phyloP scores from a whole-genome alignment of 2,797 vertebrate species.

The Sebastes vulpes region DNA sequence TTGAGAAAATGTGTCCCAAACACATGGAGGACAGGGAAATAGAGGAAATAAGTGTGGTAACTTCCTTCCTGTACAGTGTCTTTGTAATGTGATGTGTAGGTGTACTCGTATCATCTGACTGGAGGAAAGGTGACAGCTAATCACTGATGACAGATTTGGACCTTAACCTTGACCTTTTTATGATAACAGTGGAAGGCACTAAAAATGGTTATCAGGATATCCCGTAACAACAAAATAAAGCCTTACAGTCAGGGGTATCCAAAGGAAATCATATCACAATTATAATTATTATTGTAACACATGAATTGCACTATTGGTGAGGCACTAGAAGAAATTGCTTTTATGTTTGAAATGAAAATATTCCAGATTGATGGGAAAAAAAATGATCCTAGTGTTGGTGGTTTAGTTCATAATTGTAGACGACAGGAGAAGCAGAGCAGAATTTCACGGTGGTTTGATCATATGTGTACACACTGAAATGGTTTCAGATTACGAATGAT shows the following conservation, averaged over 20 bases:
- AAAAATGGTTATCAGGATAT: background rate
- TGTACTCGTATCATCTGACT: background rate
- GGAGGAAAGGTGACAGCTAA: background rate
- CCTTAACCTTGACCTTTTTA: background rate
- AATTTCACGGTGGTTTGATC: background rate
- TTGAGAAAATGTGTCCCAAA: background rate
- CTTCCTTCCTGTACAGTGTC: background rate
- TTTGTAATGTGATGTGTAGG: background rate
- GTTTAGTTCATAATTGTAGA: background rate
- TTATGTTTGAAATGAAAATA: background rate
- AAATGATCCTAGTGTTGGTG: background rate
- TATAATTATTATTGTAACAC: background rate
- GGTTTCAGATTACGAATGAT: background rate
- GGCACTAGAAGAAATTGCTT: background rate
- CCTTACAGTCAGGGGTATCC: background rate
- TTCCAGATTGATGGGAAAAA: background rate
- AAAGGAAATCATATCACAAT: background rate
- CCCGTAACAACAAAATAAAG: too few species aligned
- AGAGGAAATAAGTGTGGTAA: background rate
- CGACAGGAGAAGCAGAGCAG: background rate
- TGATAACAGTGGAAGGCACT: background rate
- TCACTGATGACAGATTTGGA: background rate
- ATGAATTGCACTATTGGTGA: background rate
- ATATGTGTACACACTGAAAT: background rate
- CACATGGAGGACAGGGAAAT: background rate